Conservation (phyloP, 2,888 invertebrate species). For the Fabriciana adippe region DNA sequence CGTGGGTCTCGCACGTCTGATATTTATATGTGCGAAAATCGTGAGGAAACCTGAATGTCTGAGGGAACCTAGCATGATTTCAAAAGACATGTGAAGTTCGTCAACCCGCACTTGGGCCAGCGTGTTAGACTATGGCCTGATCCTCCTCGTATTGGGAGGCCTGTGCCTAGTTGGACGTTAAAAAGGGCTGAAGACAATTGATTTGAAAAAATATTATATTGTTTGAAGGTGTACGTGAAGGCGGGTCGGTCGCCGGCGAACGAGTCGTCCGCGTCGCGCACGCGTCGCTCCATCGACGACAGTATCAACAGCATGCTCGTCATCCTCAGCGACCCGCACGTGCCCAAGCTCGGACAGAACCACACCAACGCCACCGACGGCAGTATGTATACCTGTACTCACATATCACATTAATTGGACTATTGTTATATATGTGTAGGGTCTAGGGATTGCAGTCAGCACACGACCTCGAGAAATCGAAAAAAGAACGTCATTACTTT, state of each 20-base stretch:
- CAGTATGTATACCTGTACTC: slow-evolving; percentile 34
- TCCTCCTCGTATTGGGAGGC: background rate
- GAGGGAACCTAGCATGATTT: too few relatives aligned
- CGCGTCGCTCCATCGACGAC: slow-evolving; percentile 60
- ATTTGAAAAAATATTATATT: background rate
- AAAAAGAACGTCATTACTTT: too few relatives aligned
- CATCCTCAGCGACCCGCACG: slow-evolving; percentile 58
- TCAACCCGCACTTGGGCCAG: too few relatives aligned
- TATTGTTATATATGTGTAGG: too few relatives aligned
- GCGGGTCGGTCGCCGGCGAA: slow-evolving; percentile 42
- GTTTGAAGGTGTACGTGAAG: slow-evolving; percentile 62
- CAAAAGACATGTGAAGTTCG: too few relatives aligned
- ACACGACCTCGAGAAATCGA: too few relatives aligned
- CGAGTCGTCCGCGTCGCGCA: slow-evolving; percentile 36
- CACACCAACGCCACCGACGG: slow-evolving; percentile 61
- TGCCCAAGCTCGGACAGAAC: slow-evolving; percentile 51
- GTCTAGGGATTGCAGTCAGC: too few relatives aligned
- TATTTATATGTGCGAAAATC: too few relatives aligned
- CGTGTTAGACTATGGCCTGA: too few relatives aligned
- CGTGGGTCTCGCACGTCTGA: too few relatives aligned
- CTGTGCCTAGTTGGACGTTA: background rate
- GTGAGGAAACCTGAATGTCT: too few relatives aligned
- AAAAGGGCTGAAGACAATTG: background rate
- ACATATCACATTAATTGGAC: too few relatives aligned
- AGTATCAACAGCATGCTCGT: slow-evolving; percentile 67